Evolutionary conservation across 2,888 invertebrate genomes (phyloP), one percentile per base, ranked within the genome.

Genomic region (Creontiades dilutus): DNA sequence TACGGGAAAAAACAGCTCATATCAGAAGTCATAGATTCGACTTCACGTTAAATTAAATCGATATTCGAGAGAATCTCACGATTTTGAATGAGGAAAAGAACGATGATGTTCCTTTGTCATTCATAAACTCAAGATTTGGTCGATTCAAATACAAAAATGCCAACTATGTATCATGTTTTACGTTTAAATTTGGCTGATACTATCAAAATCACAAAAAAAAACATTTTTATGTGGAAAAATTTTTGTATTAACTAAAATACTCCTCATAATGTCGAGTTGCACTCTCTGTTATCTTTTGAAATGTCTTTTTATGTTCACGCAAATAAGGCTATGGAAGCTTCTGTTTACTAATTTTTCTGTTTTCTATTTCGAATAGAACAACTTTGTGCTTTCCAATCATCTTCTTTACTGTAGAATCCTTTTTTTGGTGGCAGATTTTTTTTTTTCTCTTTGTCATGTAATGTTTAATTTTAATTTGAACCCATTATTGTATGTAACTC

Each of bases 291-390:
- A 82, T 14, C 48, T 23, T 48, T 82, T 82, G 12, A 48, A 82
- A n/a, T 47, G 23, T 82, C n/a, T 4, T 68, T n/a, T 68, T 23
- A 68, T 68, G 68, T 82, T 85, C 61, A 85, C 85, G 85, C 85
- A 85, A 61, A 82, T 23, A 85, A 37, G 76, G 75, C 68, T 75
- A 19, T 88, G 61, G 89, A n/a, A 61, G 89, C 89, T 89, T 89
- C 28, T 61, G 19, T 80, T 89, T 46, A 86, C 86, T 86, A 86
- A 86, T 86, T 85, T 75, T 37, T 86, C 48, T 61, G 28, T 81
- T 46, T 47, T 27, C 19, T 12, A 13, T 78, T 52, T 82, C 27
- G 27, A 52, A 82, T 68, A 48, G 82, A 82, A 82, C 46, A 78
- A 78, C 76, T 76, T 81, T 81, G 80, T 52, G 27, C 52, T 52